Evolutionary conservation across 2,888 invertebrate species (phyloP).

Genomic region (Catocala fraxini): DNA sequence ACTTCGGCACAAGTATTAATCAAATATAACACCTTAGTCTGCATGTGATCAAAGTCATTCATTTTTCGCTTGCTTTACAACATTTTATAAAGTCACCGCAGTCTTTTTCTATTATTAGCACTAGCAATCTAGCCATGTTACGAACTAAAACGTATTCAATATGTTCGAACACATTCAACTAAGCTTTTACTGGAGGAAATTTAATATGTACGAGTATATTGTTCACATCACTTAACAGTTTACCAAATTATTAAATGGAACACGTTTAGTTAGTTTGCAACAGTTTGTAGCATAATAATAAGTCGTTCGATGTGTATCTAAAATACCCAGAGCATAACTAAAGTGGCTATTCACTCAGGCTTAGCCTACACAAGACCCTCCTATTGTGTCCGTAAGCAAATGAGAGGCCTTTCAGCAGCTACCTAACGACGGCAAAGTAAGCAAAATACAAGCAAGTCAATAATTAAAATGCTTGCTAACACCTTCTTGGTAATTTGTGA

Average conservation of each 20-base stretch:
- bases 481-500: conserved; percentile 1
- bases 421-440: conserved; percentile 18
- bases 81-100: too few relatives aligned
- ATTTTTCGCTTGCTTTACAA: too few relatives aligned
- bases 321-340: conserved; percentile 45
- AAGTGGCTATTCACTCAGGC: conserved; percentile 44
- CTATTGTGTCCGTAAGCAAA: conserved; percentile 51
- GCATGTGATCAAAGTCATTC: too few relatives aligned
- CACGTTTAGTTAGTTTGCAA: conserved; percentile 19
- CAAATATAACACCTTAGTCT: too few relatives aligned
- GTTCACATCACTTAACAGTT: conserved; percentile 33
- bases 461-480: conserved; percentile 1
- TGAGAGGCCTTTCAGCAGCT: conserved; percentile 38
- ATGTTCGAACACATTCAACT: conserved; percentile 21
- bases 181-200: conserved; percentile 28
- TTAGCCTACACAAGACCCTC: conserved; percentile 34
- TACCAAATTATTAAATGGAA: conserved; percentile 25
- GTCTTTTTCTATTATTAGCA: not conserved
- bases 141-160: conserved; percentile 8
- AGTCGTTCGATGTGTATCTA: conserved; percentile 33
- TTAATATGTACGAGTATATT: conserved; percentile 25
- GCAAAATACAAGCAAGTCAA: conserved; percentile 16
- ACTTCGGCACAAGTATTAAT: too few relatives aligned
- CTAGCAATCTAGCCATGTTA: not conserved
- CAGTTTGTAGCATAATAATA: conserved; percentile 36